Base-by-base conservation (phyloP, 2,113 vertebrate species). In the Ranitomeya variabilis region DNA sequence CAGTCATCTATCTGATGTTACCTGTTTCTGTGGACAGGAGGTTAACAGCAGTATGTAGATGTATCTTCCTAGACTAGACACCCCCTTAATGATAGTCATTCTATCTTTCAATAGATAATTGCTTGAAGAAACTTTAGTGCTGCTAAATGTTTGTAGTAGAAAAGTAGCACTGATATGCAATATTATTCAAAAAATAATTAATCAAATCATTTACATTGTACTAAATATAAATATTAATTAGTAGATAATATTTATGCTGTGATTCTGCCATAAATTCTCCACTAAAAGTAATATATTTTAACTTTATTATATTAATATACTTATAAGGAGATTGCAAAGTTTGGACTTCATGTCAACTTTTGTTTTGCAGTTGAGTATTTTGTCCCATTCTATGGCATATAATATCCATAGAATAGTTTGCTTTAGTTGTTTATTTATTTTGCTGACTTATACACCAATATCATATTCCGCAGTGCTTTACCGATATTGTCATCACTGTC, bases 21-120 rank as follows among this genome's bases (percentile, higher is more conserved):
- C 90, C 91, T 95, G 95, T 94, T 92, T 93, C 83, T 97, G 96
- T 93, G 95, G 3, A 94, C 90, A 91, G 93, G 93, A 95, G 91
- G 55, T 95, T 83, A 94, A 93, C 90, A 93, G 95, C 95, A 95
- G 97, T 97, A 98, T 93, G 96, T 97, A 88, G 91, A 91, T 84
- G 82, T 64, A 10, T 87, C 88, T 91, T 90, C 81, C 89, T 95
- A 96, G 95, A 84, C 45, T 84, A 84, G 82, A 84, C 52, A n/a
- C 13, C 31, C 21, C 64, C 8, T 55, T 83, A 45, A 67, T 66
- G 21, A 52, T 45, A 83, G 62, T 14, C 16, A 15, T 54, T 6
- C 4, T 51, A 77, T 19, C 31, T 64, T 31, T 23, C 1, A 57
- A 31, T 80, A 7, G 23, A 18, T 80, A 13, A 82, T 45, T 37